Percentiles rank a stretch among this genome's conserved stretches.
phyloP scores from a whole-genome alignment of 2,888 invertebrate genomes.

The Aethes cnicana region DNA sequence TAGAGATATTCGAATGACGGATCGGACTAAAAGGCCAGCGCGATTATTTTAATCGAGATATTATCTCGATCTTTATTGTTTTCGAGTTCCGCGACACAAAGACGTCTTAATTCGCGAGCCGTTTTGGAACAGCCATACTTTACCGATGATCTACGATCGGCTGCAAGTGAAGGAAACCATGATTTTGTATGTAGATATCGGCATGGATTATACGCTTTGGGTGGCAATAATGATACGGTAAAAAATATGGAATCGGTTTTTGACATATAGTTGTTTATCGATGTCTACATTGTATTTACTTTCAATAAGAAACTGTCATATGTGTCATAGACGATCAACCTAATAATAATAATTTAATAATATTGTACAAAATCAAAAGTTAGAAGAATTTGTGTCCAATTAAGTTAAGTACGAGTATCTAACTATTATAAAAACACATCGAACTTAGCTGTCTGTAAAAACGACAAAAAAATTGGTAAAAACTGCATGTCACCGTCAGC shows the following conservation, averaged over 20 bases:
- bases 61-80: slow-evolving; percentile 72
- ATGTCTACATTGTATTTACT: slow-evolving; percentile 1
- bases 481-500: slow-evolving; percentile 7
- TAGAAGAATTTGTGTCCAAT: no score
- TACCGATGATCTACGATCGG: slow-evolving; percentile 41
- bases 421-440: no score
- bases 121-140: slow-evolving; percentile 57
- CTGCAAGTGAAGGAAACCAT: slow-evolving; percentile 52
- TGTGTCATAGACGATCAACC: no score
- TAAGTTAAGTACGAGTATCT: no score
- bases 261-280: not conserved
- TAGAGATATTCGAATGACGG: slow-evolving; percentile 65
- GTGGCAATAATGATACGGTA: slow-evolving; percentile 42
- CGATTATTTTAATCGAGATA: slow-evolving; percentile 75
- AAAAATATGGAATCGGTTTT: slow-evolving; percentile 33
- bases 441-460: no score
- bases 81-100: slow-evolving; percentile 58
- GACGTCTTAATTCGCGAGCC: slow-evolving; percentile 66
- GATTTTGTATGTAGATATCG: slow-evolving; percentile 61
- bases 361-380: no score
- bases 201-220: slow-evolving; percentile 43
- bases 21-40: slow-evolving; percentile 65
- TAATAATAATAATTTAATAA: no score
- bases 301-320: no score
- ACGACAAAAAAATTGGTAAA: not conserved